Evolutionary conservation across 23 tunicate species (phyloP).

Genomic region (Diplosoma virens): DNA sequence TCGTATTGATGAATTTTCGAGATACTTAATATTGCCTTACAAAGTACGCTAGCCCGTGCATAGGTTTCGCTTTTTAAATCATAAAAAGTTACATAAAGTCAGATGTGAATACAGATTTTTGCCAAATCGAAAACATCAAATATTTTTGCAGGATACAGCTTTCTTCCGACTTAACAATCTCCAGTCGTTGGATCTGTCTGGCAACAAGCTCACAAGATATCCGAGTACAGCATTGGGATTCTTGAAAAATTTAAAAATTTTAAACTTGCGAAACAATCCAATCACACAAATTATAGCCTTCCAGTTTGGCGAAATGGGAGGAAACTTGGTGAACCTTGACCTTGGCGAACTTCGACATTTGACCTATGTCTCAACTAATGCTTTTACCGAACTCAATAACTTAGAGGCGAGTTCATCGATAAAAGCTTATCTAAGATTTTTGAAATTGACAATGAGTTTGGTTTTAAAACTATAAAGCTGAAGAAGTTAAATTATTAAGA

Average conservation of each 20-base stretch:
- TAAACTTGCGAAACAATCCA: conserved; percentile 59
- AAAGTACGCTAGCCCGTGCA: too few relatives aligned
- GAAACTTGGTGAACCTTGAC: conserved; percentile 39
- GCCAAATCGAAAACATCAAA: too few relatives aligned
- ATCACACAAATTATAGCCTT: conserved; percentile 44
- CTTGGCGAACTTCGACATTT: conserved; percentile 60
- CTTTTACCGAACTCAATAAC: conserved; percentile 33
- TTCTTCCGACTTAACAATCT: conserved; percentile 43
- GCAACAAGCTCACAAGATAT: conserved; percentile 35
- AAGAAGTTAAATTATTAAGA: too few relatives aligned
- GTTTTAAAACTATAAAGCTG: too few relatives aligned
- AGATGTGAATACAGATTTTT: too few relatives aligned
- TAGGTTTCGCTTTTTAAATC: too few relatives aligned
- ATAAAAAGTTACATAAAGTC: too few relatives aligned
- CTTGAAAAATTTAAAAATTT: conserved; percentile 20
- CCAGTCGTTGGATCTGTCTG: conserved; percentile 43
- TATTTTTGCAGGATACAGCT: conserved; percentile 40
- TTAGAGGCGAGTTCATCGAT: conserved; percentile 30
- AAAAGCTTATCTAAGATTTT: too few relatives aligned
- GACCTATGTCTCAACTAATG: conserved; percentile 35
- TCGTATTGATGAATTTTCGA: too few relatives aligned
- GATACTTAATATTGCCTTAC: too few relatives aligned
- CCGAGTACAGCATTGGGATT: conserved; percentile 31
- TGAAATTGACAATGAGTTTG: too few relatives aligned
- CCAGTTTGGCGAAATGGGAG: conserved; percentile 30